These are phyloP conservation scores for Oasisia sp. DNA, from an alignment of 2,888 invertebrate genomes.

Conservation along the genomic window DNA sequence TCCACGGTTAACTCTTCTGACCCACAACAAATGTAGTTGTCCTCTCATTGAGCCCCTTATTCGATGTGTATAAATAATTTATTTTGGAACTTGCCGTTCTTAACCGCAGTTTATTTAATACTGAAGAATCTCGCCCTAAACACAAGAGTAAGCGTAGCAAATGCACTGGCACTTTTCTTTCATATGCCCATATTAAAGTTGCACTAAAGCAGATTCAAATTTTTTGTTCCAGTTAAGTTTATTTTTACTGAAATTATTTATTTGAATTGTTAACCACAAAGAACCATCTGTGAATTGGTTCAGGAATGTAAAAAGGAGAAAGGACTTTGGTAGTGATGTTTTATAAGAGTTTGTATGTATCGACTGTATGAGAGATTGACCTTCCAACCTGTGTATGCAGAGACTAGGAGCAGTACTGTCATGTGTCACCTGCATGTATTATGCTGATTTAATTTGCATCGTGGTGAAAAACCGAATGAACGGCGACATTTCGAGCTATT, in stretches of 20 bases:
- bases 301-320: background rate
- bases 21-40: background rate
- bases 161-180: background rate
- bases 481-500: background rate
- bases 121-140: background rate
- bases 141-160: background rate
- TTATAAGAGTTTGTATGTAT: constrained; percentile 9
- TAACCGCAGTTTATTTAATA: background rate
- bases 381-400: background rate
- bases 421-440: background rate
- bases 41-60: background rate
- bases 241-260: background rate
- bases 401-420: background rate
- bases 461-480: background rate
- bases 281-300: background rate
- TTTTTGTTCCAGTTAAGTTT: background rate
- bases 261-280: background rate
- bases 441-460: constrained; percentile 13
- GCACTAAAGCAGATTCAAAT: background rate
- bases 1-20: background rate
- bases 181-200: background rate
- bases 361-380: background rate
- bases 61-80: background rate
- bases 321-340: background rate
- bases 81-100: background rate